A percentile compares a stretch with the other conserved stretches of the same genome.
These are phyloP conservation scores for Nesidiocoris tenuis DNA, from an alignment of 2,888 invertebrate genomes.

Conservation along the genomic window DNA sequence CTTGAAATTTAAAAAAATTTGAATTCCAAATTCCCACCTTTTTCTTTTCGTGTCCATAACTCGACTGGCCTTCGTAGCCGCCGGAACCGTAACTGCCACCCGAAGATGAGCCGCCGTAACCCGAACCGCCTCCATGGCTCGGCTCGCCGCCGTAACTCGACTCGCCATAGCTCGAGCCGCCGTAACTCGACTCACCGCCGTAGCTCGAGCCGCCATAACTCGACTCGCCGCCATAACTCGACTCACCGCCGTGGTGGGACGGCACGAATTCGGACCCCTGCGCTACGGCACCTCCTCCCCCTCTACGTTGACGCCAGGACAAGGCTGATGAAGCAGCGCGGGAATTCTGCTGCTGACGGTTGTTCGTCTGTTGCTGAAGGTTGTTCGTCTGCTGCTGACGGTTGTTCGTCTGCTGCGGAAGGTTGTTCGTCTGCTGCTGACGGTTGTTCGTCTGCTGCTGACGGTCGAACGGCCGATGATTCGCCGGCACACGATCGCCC, in stretches of 20 bases:
- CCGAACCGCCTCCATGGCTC: background rate
- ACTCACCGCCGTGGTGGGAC: background rate
- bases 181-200: constrained; percentile 2
- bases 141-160: background rate
- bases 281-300: background rate
- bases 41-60: background rate
- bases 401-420: too few species aligned
- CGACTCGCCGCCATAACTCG: constrained; percentile 13
- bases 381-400: too few species aligned
- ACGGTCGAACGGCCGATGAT: background rate
- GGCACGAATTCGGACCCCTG: background rate
- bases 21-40: too few species aligned
- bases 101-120: background rate
- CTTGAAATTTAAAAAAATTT: too few species aligned
- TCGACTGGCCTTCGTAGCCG: background rate
- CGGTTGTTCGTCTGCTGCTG: too few species aligned
- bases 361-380: too few species aligned
- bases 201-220: background rate
- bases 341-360: background rate
- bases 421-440: too few species aligned
- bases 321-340: background rate
- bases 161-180: constrained; percentile 1
- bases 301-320: background rate
- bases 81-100: background rate
- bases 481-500: background rate